These are phyloP conservation scores for Agriopis leucophaearia DNA, from an alignment of 2,888 invertebrate species.

Conservation along the genomic window DNA sequence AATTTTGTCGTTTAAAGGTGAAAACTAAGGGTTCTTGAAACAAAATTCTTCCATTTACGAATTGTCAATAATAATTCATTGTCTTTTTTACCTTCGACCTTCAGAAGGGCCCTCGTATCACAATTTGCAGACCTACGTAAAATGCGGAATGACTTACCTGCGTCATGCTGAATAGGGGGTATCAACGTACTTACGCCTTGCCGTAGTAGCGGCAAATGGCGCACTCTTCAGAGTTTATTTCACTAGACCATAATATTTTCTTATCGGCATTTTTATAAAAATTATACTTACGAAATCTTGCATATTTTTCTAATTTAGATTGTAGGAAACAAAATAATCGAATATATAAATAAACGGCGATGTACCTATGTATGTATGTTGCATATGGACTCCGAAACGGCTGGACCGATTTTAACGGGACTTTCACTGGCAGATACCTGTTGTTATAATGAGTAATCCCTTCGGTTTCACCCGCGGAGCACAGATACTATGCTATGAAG, in stretches of 20 bases:
- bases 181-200: neutral
- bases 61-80: constrained; percentile 18
- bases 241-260: neutral
- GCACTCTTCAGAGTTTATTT: neutral
- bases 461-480: no score
- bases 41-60: constrained; percentile 4
- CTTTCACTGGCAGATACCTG: no score
- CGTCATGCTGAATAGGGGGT: neutral
- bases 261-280: no score
- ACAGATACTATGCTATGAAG: no score
- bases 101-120: neutral
- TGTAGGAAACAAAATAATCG: no score
- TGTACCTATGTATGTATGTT: no score
- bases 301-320: no score
- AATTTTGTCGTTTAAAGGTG: neutral
- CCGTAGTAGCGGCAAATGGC: neutral
- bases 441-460: no score
- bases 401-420: no score
- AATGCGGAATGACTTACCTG: constrained; percentile 10
- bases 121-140: constrained; percentile 19
- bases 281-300: no score
- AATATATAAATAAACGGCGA: no score
- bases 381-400: no score
- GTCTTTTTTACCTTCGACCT: constrained; percentile 16
- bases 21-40: neutral